Evolutionary conservation across 2,888 invertebrate species (phyloP).

Genomic region (Galerucella calmariensis): DNA sequence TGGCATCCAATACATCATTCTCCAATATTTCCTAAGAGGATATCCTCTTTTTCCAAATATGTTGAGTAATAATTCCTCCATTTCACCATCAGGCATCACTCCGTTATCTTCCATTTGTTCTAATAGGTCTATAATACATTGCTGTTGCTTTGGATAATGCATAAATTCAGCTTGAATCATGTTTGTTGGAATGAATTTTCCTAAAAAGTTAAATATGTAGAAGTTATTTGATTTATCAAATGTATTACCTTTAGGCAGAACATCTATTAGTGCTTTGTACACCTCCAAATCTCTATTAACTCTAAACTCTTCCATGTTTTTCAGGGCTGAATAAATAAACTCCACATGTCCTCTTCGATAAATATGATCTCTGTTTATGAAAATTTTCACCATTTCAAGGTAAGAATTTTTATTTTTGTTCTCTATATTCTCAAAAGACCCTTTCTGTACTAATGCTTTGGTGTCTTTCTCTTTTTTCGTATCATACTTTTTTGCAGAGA

Average conservation of each 20-base stretch:
- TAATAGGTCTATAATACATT: slow-evolving; percentile 88
- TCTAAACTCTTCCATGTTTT: slow-evolving; percentile 88
- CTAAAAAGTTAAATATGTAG: slow-evolving; percentile 30
- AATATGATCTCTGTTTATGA: slow-evolving; percentile 71
- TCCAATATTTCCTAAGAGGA: slow-evolving; percentile 80
- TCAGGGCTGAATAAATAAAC: slow-evolving; percentile 91
- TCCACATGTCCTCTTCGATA: slow-evolving; percentile 89
- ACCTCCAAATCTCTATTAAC: slow-evolving; percentile 87
- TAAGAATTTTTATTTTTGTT: slow-evolving; percentile 76
- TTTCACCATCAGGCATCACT: slow-evolving; percentile 91
- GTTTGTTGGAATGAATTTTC: slow-evolving; percentile 85
- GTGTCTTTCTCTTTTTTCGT: slow-evolving; percentile 35
- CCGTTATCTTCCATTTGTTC: slow-evolving; percentile 93
- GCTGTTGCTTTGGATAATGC: slow-evolving; percentile 96
- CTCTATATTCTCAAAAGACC: slow-evolving; percentile 67
- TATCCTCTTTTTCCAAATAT: slow-evolving; percentile 84
- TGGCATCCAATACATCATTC: slow-evolving; percentile 92
- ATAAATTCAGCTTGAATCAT: slow-evolving; percentile 88
- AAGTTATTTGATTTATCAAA: background rate
- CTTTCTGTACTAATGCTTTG: slow-evolving; percentile 64
- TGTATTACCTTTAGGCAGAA: slow-evolving; percentile 79
- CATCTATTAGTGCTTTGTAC: slow-evolving; percentile 86
- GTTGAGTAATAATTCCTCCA: slow-evolving; percentile 83
- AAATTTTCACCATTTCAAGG: slow-evolving; percentile 79
- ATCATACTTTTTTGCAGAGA: slow-evolving; percentile 33